Evolutionary conservation across 2,888 invertebrate genomes (phyloP), one percentile per base, ranked within the genome.

Genomic region (Crocallis elinguaria): DNA sequence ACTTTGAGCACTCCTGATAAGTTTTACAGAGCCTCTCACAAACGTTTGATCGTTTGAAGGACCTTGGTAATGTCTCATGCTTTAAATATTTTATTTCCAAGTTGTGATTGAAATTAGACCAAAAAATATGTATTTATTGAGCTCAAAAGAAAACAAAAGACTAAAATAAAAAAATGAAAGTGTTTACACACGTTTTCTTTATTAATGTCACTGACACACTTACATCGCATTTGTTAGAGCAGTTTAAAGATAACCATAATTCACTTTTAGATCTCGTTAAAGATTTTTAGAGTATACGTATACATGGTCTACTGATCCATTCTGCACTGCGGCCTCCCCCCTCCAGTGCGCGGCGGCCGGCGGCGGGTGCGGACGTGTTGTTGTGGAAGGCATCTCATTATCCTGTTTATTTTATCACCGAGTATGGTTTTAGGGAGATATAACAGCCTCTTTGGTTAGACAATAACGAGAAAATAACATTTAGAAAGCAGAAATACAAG

Each of bases 371-470:
- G 41, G 51, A 43, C 44, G 44, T 44, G 51, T 51, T 44, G 41
- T 39, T 4, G 25, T 38, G 45, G 38, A 35, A 39, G 39, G 43
- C 12, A 39, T 16, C 49, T 25, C 49, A 55, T 57, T 51, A 57
- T 48, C 48, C 51, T 30, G 35, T 43, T 49, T 45, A 49, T 46
- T 49, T 38, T 35, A 25, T 37, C 21, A 42, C 21, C 9, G 14
- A 48, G 39, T 44, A 43, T 19, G 33, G 36, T 27, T 9, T 27
- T 21, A 36, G 29, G 51, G 35, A 43, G 32, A 33, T 29, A 17
- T 32, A 13, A 7, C 7, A 11, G 41, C 32, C 25, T 21, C 27
- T 36, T 35, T 41, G 35, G 35, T 35, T 19, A 16, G 6, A 33
- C n/a, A 17, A 16, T 16, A 33, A 5, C 3, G 29, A 9, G 21